phyloP scores from a whole-genome alignment of 2,797 vertebrate genomes.

The Neosilurus mollespiculum region DNA sequence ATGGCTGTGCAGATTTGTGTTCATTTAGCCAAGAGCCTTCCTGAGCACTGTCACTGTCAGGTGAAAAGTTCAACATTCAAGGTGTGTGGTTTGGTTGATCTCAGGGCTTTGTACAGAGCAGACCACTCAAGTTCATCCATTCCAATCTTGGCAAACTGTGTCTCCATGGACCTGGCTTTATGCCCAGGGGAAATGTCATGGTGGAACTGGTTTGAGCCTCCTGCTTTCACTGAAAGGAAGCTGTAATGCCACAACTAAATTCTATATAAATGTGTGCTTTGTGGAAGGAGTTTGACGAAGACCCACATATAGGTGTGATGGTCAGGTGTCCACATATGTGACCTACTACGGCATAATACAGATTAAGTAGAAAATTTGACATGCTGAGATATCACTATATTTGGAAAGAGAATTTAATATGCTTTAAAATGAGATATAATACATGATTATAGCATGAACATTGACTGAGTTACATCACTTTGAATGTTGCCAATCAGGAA shows the following conservation, averaged over 20 bases:
- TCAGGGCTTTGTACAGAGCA: neutral
- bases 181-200: neutral
- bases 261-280: neutral
- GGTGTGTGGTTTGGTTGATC: neutral
- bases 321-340: neutral
- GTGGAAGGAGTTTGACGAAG: neutral
- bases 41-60: neutral
- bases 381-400: too few relatives aligned
- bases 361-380: too few relatives aligned
- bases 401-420: too few relatives aligned
- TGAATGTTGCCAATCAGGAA: too few relatives aligned
- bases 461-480: too few relatives aligned
- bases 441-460: too few relatives aligned
- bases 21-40: neutral
- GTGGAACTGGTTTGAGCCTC: neutral
- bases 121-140: neutral
- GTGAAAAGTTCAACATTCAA: neutral
- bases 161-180: neutral
- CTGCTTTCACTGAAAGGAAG: neutral
- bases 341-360: too few relatives aligned
- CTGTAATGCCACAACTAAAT: too few relatives aligned
- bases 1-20: neutral
- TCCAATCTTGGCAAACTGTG: neutral
- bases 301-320: neutral
- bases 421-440: too few relatives aligned